These are phyloP conservation scores for Pyxicephalus adspersus DNA, from an alignment of 2,113 vertebrate species.

Conservation along the genomic window DNA sequence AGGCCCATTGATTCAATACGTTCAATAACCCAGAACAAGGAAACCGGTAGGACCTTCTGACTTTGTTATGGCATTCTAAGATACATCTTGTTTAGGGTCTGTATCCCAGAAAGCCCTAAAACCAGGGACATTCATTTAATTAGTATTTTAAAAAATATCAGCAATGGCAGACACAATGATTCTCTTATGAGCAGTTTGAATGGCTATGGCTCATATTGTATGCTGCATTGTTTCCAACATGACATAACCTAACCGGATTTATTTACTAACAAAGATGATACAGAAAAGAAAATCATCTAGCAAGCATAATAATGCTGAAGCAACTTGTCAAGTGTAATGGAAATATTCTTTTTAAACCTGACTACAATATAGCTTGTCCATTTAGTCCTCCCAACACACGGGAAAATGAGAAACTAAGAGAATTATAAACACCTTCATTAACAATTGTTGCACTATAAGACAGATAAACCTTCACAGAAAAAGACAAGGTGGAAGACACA, in stretches of 20 bases:
- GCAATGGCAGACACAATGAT: too few relatives aligned
- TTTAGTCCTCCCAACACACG: slow-evolving; percentile 35
- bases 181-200: too few relatives aligned
- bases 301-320: neutral
- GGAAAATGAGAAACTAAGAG: slow-evolving; percentile 28
- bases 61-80: too few relatives aligned
- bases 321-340: slow-evolving; percentile 20
- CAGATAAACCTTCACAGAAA: slow-evolving; percentile 29
- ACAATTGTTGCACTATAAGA: slow-evolving; percentile 40
- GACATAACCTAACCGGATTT: neutral
- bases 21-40: too few relatives aligned
- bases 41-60: too few relatives aligned
- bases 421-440: slow-evolving; percentile 46
- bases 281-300: neutral
- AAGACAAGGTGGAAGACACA: slow-evolving; percentile 46
- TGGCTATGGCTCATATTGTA: too few relatives aligned
- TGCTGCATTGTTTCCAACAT: too few relatives aligned
- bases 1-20: too few relatives aligned
- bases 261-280: neutral
- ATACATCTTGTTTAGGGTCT: too few relatives aligned
- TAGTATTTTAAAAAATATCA: too few relatives aligned
- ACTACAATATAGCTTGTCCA: slow-evolving; percentile 14
- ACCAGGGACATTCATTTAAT: too few relatives aligned
- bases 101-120: too few relatives aligned
- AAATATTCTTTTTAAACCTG: slow-evolving; percentile 63